phyloP scores from a whole-genome alignment of 2,888 invertebrate genomes.

The Isotomurus palustris region DNA sequence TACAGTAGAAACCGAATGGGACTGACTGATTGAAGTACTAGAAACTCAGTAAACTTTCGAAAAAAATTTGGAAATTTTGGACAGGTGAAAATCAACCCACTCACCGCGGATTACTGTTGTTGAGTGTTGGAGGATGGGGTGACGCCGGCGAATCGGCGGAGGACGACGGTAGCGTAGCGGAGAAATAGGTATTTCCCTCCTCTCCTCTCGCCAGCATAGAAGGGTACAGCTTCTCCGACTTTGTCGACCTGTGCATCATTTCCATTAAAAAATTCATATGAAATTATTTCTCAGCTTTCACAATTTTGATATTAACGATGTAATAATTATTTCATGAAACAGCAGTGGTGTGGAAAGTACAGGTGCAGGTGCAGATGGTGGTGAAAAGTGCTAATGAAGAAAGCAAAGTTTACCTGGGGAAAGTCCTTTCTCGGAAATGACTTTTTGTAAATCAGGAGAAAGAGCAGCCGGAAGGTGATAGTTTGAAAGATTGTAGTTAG shows the following conservation, averaged over 20 bases:
- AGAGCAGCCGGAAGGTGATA: too few relatives aligned
- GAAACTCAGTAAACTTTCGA: too few relatives aligned
- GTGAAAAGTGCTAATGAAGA: neutral
- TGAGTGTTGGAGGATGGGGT: too few relatives aligned
- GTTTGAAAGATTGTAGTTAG: too few relatives aligned
- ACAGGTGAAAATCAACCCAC: too few relatives aligned
- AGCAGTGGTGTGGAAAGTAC: neutral
- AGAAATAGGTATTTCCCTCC: constrained; percentile 65
- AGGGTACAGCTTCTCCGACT: constrained; percentile 90
- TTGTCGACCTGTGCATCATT: constrained; percentile 88
- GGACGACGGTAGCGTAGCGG: constrained; percentile 24
- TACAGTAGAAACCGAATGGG: too few relatives aligned
- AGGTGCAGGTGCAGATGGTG: neutral
- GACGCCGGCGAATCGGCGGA: neutral
- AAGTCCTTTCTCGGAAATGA: constrained; percentile 89
- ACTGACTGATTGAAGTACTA: too few relatives aligned
- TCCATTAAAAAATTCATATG: constrained; percentile 44
- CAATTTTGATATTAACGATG: neutral
- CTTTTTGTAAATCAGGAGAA: constrained; percentile 52
- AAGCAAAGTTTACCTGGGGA: constrained; percentile 67
- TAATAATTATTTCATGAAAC: too few relatives aligned
- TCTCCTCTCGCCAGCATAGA: constrained; percentile 80
- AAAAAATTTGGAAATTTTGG: too few relatives aligned
- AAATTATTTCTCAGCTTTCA: too few relatives aligned
- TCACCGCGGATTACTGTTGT: too few relatives aligned